Base-by-base conservation (phyloP, 2,888 invertebrate genomes). In the Apomyelois bistriatella region DNA sequence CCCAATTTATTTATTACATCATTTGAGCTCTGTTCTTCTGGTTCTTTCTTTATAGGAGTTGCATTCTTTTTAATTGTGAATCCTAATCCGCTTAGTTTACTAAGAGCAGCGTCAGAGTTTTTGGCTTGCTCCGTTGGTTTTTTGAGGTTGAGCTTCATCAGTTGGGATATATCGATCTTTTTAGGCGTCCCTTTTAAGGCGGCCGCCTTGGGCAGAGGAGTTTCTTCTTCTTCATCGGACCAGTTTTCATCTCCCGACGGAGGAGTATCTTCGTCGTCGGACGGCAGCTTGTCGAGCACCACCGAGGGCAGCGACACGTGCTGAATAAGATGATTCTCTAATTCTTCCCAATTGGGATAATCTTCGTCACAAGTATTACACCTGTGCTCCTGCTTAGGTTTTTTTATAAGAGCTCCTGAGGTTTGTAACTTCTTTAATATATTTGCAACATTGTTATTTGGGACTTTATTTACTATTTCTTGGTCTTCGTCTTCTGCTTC, bases 261-360 rank as follows among this genome's bases (percentile, higher is more conserved):
- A 59, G 74, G 68, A 40, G 67, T 68, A 54, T 85, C 83, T 83
- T 92, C 81, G 76, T 85, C 85, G 90, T 92, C 80, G 72, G 92
- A 91, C 59, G 90, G 89, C 72, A 91, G 82, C 66, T 83, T 88
- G 64, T 86, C 80, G 58, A 92, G 61, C 41, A 86, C 72, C 53
- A 93, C 78, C 0, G 74, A 77, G 42, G 93, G 93, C 64, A 92
- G 82, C 6, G 89, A 90, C 42, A 93, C 91, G 82, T 93, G 93
- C 51, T 86, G 83, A 32, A 92, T 79, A 9, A 93, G 77, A 71
- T 93, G 93, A 10, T 81, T 79, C 61, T 92, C 82, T 56, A 92
- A 68, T 12, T 84, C 86, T 40, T 79, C 76, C 78, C 86, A 87
- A 59, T 79, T 72, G 9, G 71, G 72, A 67, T 90, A 93, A 53